Base-by-base conservation (phyloP, 2,888 invertebrate genomes). In the Ectemnius continuus region DNA sequence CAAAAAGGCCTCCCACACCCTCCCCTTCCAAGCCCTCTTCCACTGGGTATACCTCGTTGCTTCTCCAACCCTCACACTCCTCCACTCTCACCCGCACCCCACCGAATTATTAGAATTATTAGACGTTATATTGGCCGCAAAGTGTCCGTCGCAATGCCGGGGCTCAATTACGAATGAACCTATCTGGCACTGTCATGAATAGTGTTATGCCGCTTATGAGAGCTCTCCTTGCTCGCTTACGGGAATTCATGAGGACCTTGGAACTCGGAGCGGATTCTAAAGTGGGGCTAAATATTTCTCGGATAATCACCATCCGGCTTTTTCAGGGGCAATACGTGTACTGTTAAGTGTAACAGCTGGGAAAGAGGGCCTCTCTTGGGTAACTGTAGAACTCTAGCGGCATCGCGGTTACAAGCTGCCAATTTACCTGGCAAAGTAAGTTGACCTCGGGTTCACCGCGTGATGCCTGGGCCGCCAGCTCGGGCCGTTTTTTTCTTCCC, bases 71-170 rank as follows among this genome's bases (percentile, higher is more conserved):
- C 71, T 18, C 66, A 56, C 66, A 56, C 57, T 26, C 46, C 36
- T 2, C 46, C 28, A 57, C 56, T 56, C 75, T 76, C 82, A 78
- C 73, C 72, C 78, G 84, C 82, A 70, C 74, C 70, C 80, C 73
- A 82, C 82, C 84, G 86, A 87, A 86, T 90, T 90, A 89, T 90
- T 89, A 86, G 87, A 89, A 89, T 90, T 90, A 90, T 90, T 89
- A 87, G 86, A 85, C 85, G 86, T 89, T 88, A 89, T 89, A 90
- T 90, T 89, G 87, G 88, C 89, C 89, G 87, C 89, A 87, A 86
- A 87, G 84, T 88, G 87, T 88, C 85, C 87, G 85, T 87, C 85
- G 84, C 81, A 79, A 75, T 81, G 82, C 78, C 83, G 82, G 84
- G 86, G 88, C 87, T 89, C 85, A 84, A 88, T 89, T 89, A 84